phyloP scores from a whole-genome alignment of 2,888 invertebrate species.

The Danaus chrysippus region DNA sequence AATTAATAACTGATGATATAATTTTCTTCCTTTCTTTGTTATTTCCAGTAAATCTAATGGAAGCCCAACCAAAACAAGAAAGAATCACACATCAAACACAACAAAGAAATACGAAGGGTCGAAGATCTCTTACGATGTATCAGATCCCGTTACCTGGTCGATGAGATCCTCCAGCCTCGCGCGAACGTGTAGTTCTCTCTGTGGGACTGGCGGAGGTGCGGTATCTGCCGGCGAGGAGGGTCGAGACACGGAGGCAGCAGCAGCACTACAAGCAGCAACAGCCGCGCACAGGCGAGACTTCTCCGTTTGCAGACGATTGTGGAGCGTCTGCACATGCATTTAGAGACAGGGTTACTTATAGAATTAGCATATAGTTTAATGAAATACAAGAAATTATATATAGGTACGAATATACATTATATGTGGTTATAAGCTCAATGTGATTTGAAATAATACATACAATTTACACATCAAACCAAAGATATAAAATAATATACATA shows the following conservation, averaged over 20 bases:
- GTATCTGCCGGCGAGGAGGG: slow-evolving; percentile 94
- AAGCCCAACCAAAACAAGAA: no score
- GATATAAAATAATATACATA: no score
- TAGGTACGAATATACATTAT: no score
- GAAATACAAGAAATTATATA: no score
- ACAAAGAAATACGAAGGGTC: slow-evolving; percentile 48
- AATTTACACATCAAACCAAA: no score
- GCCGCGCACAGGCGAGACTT: slow-evolving; percentile 91
- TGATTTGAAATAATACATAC: no score
- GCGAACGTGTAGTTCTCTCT: slow-evolving; percentile 90
- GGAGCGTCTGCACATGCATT: slow-evolving; percentile 71
- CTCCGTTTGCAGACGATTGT: slow-evolving; percentile 93
- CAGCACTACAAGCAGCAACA: slow-evolving; percentile 95
- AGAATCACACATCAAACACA: slow-evolving; percentile 39
- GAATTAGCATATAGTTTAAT: no score
- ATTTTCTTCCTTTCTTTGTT: no score
- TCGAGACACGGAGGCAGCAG: slow-evolving; percentile 93
- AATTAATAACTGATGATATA: no score
- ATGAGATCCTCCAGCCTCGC: slow-evolving; percentile 93
- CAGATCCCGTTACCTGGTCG: slow-evolving; percentile 84
- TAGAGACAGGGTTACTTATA: neutral
- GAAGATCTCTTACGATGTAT: slow-evolving; percentile 37
- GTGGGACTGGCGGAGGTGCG: slow-evolving; percentile 90
- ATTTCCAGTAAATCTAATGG: no score
- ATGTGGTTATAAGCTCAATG: no score